Conservation (phyloP, 2,797 vertebrate genomes). For the Enteromius mattozi region DNA sequence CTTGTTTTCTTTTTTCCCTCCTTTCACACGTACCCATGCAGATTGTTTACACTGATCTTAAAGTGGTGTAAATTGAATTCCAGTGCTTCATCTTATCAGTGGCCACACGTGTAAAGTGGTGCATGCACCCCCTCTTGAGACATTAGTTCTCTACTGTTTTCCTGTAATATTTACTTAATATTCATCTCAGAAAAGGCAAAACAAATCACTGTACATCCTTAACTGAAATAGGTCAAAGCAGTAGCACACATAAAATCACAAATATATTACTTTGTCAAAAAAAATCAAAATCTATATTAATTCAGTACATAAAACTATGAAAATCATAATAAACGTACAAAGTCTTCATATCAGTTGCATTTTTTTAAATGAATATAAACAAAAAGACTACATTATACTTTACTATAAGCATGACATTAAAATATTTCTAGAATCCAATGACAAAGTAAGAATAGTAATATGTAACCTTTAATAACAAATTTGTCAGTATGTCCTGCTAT, state of each 20-base stretch:
- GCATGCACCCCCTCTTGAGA: conserved; percentile 68
- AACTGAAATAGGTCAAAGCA: conserved; percentile 82
- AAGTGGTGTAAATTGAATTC: conserved; percentile 83
- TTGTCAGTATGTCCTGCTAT: conserved; percentile 20
- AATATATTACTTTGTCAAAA: neutral
- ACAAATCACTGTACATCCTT: conserved; percentile 69
- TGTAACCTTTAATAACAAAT: conserved; percentile 41
- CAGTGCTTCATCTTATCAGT: conserved; percentile 72
- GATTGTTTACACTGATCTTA: conserved; percentile 80
- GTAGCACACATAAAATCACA: conserved; percentile 74
- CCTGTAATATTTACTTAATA: conserved; percentile 69
- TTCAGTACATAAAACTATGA: neutral
- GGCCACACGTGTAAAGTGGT: conserved; percentile 81
- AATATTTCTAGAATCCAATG: conserved; percentile 17
- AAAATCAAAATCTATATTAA: conserved; percentile 80
- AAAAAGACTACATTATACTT: neutral
- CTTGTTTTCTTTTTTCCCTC: conserved; percentile 37
- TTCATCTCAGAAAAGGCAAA: conserved; percentile 58
- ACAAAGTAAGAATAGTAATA: conserved; percentile 17
- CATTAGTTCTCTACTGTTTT: conserved; percentile 64
- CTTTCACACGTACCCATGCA: conserved; percentile 48
- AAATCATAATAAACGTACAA: neutral
- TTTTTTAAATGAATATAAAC: neutral
- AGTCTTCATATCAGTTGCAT: neutral
- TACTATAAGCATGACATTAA: conserved; percentile 10